Evolutionary conservation across 2,888 invertebrate species (phyloP).

Genomic region (Mythimna pallens): DNA sequence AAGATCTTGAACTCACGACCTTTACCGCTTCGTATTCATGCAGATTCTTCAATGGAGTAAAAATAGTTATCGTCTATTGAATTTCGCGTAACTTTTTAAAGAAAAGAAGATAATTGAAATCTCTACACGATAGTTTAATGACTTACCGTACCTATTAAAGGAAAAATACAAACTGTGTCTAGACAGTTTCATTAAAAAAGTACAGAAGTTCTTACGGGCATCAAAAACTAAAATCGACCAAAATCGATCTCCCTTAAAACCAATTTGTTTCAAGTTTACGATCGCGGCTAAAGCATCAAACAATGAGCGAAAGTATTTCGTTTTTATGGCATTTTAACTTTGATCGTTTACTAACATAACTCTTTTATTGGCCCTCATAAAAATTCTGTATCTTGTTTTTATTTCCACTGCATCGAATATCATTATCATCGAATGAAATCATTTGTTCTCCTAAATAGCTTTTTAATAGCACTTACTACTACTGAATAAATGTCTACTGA

Average conservation of each 20-base stretch:
- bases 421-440: constrained; percentile 56
- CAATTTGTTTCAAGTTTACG: constrained; percentile 87
- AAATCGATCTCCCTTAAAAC: constrained; percentile 78
- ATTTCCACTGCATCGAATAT: constrained; percentile 53
- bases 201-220: constrained; percentile 1
- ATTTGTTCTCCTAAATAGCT: constrained; percentile 51
- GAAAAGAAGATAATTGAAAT: not conserved
- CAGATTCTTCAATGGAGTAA: constrained; percentile 35
- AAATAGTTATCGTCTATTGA: constrained; percentile 15
- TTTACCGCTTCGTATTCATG: constrained; percentile 33
- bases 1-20: constrained; percentile 4
- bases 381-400: constrained; percentile 58
- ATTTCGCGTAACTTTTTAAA: not conserved
- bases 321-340: constrained; percentile 83
- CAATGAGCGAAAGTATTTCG: constrained; percentile 84
- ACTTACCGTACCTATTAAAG: not conserved
- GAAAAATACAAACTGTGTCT: constrained; percentile 17
- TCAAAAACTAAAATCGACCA: constrained; percentile 34
- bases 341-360: constrained; percentile 84
- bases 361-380: constrained; percentile 73
- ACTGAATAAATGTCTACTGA: constrained; percentile 32
- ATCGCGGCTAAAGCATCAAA: constrained; percentile 82
- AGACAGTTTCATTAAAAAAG: constrained; percentile 34
- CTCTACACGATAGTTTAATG: not conserved
- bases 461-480: constrained; percentile 38